Evolutionary conservation across 2,888 invertebrate genomes (phyloP), one percentile per base, ranked within the genome.

Genomic region (Erebia epiphron): DNA sequence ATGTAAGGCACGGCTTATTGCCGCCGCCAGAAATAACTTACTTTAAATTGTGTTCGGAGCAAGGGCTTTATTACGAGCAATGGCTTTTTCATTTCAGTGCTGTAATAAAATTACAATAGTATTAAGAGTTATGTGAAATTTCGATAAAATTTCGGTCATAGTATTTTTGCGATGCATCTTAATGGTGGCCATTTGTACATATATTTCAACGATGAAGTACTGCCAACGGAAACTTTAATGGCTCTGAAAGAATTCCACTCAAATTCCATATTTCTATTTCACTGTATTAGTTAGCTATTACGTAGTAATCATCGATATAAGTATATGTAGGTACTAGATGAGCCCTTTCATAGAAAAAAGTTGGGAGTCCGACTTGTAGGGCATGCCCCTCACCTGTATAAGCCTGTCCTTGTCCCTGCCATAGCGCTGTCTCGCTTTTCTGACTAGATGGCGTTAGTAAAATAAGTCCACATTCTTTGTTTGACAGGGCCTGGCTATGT

Each of bases 1-100:
- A 88, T 91, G 92, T 92, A 92, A 89, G 87, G 86, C 88, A 80
- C 79, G 81, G 92, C 91, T 92, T 92, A 91, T 86, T 89, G 90
- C 91, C 87, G 85, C 83, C 83, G 82, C 75, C 67, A 86, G 82
- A 83, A 86, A 92, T 92, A 91, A 90, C 84, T 91, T 89, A 89
- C 67, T 88, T 90, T 87, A 89, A 92, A 92, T 91, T 91, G 90
- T 91, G 90, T 90, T 90, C 81, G 79, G 82, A 82, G 83, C 83
- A 86, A 84, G 82, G 86, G 81, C 81, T 88, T 87, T 90, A 89
- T 88, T 86, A 85, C 86, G 81, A 86, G 86, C 90, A 86, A 85
- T 81, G 79, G 86, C 86, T 87, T 85, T 87, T 86, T 87, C 86
- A 86, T 86, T 84, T 83, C 82, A 85, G 78, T 79, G 77, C 76